Evolutionary conservation across 2,888 invertebrate genomes (phyloP), one percentile per base, ranked within the genome.

Genomic region (Meteorus cinctellus): DNA sequence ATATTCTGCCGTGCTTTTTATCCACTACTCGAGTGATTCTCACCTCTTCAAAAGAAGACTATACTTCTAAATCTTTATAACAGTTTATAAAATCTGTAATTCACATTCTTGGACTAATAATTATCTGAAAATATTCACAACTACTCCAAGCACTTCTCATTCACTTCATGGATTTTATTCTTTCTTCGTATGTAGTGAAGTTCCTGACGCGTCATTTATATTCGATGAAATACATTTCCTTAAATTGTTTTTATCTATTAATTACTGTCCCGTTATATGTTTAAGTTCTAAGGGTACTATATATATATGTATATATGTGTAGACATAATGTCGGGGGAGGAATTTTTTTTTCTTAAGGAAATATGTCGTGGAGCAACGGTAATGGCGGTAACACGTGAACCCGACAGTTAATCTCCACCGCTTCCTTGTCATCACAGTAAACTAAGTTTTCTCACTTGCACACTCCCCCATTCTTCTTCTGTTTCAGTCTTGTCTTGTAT

Each of bases 331-430:
- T 65, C 29, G 65, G 48, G 48, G 48, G 29, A 29, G 29, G 60
- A 45, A 45, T 34, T 34, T 70, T 59, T 19, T 19, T n/a, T 36
- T 79, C 75, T 70, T 71, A 72, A 75, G 78, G n/a, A 82, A 81
- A 81, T 83, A 81, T 80, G 81, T 82, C 80, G 81, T 77, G 75
- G 67, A 78, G 76, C 81, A 82, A 81, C 80, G 81, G 82, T 82
- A 80, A 80, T 80, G 78, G 77, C 79, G 77, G 78, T 48, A n/a
- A 16, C 78, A 77, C 77, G 81, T 81, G 78, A 82, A 82, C 79
- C 80, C 77, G 80, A 79, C 80, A 76, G 80, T 81, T 78, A 80
- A 81, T 78, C 78, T 77, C 75, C 34, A 48, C 48, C 48, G n/a
- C 19, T 55, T 55, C 55, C 19, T 55, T 19, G 55, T 55, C 55